Base-by-base conservation (phyloP, 1,140 invertebrate genomes). In the Heliconius himera region DNA sequence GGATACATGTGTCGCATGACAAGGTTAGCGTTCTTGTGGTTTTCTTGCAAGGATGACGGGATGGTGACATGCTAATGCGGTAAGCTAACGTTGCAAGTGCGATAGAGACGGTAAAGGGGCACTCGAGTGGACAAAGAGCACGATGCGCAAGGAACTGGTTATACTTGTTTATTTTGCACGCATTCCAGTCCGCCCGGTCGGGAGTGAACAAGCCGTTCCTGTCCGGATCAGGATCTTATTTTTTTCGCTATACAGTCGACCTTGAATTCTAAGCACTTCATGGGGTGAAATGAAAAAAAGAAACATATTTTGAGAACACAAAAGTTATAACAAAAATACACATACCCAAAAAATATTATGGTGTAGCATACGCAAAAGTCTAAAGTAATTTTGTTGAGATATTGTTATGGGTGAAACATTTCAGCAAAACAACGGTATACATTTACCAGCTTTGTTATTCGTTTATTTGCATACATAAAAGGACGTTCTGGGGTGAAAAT, bases 161-260 rank as follows among this genome's bases (percentile, higher is more conserved):
- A 85, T 77, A 85, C 93, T 92, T 89, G 93, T 94, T 94, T 94
- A 94, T 94, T 94, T 94, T 94, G 91, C 93, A 93, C 91, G 87
- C 91, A 94, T 94, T 94, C 93, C 91, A 85, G 88, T 79, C 86
- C 26, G 87, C 84, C 83, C 82, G 78, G 83, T 83, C 85, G 87
- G 87, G 88, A 91, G 85, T 85, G 88, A 86, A 89, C 85, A 85
- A 86, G 84, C 88, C 88, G 87, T 88, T 91, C 91, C 91, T 85
- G 88, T 82, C 83, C 86, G 76, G 88, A 92, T 89, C 90, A 86
- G 88, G 89, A 91, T 88, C 90, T 88, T 85, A 66, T 86, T 90
- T 88, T 86, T 82, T 89, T 79, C 85, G 82, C 81, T 82, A 81
- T 79, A 85, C 81, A 77, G 82, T 82, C 90, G 88, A 81, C 91